These are phyloP conservation scores for Andrena bicolor DNA, from an alignment of 2,888 invertebrate species.

Conservation along the genomic window DNA sequence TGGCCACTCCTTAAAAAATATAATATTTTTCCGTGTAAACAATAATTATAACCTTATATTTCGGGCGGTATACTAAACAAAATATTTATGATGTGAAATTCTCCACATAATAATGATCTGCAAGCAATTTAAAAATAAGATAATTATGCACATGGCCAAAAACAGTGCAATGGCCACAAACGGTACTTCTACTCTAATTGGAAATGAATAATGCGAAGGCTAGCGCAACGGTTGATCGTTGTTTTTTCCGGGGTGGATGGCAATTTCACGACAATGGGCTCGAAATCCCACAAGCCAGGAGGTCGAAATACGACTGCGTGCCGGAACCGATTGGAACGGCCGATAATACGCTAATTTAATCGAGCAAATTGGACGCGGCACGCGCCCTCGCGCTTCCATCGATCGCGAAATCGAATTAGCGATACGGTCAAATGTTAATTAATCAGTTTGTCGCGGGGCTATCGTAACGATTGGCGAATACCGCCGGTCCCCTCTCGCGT, in stretches of 20 bases:
- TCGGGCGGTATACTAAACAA: too few species aligned
- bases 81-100: too few species aligned
- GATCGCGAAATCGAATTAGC: constrained; percentile 56
- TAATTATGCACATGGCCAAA: too few species aligned
- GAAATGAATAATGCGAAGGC: neutral
- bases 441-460: constrained; percentile 44
- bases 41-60: too few species aligned
- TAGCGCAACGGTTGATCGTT: neutral
- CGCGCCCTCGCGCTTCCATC: constrained; percentile 7
- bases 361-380: constrained; percentile 49
- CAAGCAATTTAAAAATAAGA: too few species aligned
- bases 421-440: constrained; percentile 58
- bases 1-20: too few species aligned
- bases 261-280: neutral
- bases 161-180: too few species aligned
- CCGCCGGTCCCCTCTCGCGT: neutral
- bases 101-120: too few species aligned
- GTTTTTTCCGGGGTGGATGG: neutral
- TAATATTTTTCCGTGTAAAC: too few species aligned
- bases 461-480: constrained; percentile 28
- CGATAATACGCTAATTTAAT: constrained; percentile 70
- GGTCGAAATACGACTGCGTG: neutral
- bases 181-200: too few species aligned
- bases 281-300: neutral
- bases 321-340: constrained; percentile 48